Evolutionary conservation across 1,140 invertebrate genomes (phyloP), one percentile per base, ranked within the genome.

Genomic region (Dufourea novaeangliae): DNA sequence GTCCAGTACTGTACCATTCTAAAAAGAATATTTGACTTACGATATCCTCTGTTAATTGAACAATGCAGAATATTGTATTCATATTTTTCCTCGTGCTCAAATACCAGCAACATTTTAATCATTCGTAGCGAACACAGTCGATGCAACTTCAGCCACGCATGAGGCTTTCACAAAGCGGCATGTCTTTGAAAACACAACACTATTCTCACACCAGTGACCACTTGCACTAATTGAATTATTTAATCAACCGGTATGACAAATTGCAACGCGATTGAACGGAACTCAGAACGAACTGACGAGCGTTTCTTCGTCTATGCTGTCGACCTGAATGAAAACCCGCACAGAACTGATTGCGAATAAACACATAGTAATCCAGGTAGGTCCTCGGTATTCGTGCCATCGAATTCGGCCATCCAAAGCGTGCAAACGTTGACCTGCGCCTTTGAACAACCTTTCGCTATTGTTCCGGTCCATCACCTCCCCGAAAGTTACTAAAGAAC

Each of bases 191-290:
- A 27, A 22, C 50, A 57, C 11, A 12, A 5, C 6, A 20, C 29
- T 14, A 14, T 32, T 5, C 17, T 2, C 12, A 10, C 20, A n/a
- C 27, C 10, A 67, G 52, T 68, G 8, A 37, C 66, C 54, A 34
- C 29, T 46, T 67, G n/a, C 63, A 12, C 14, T 32, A 27, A 50
- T 46, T 50, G 27, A 67, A 44, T 67, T 41, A 32, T 27, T 32
- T 46, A 68, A 68, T 68, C 46, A 37, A 68, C 37, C 52, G 17
- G 22, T 17, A 27, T 20, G 34, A 50, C 12, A 54, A 68, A 54
- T 54, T 29, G 34, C 66, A 46, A 37, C 32, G 17, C 0, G 66
- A 34, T 34, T 32, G 32, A 37, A 54, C 10, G 8, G 32, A 17
- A 54, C n/a, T 52, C 22, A 17, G 52, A 34, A 64, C 25, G 39